Base-by-base conservation (phyloP, 2,888 invertebrate genomes). In the Hyposoter didymator region DNA sequence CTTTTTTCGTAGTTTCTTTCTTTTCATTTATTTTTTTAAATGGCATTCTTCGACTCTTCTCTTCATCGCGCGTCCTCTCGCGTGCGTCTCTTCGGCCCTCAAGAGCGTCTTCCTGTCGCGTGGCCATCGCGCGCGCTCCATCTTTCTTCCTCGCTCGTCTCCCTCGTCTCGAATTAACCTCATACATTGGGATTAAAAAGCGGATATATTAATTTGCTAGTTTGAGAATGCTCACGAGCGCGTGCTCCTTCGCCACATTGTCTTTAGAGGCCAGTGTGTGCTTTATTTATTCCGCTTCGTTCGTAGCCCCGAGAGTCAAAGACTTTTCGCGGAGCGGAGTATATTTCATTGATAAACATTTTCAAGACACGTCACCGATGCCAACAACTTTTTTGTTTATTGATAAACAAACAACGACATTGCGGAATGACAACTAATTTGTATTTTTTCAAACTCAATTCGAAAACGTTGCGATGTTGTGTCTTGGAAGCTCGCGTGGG, bases 181-280 rank as follows among this genome's bases (percentile, higher is more conserved):
- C 92, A 91, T 93, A 92, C 92, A 93, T 93, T 93, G 92, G 92
- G 93, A 93, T 93, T 93, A 93, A 92, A 93, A 93, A 93, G 93
- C 93, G 93, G 93, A 93, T 93, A 93, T 92, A 93, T 93, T 93
- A 93, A 93, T 93, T 93, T 92, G 91, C 88, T 89, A 83, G 75
- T 87, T 85, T 78, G 59, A 73, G 83, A 80, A 83, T 80, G 85
- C 69, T 67, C 74, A n/a, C 49, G 78, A 64, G 84, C 79, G 74
- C 82, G 85, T 82, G 83, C 83, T 78, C 52, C 64, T 64, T 55
- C n/a, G 75, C 73, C 64, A 72, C 73, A 66, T 74, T 81, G 67
- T 73, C 72, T 73, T 66, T 5, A 45, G 39, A 39, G 39, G 49
- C 78, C 69, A 35, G 35, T 10, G 55, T 10, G 55, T 45, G 39